Base-by-base conservation (phyloP, 2,113 vertebrate genomes). In the Scortum barcoo region DNA sequence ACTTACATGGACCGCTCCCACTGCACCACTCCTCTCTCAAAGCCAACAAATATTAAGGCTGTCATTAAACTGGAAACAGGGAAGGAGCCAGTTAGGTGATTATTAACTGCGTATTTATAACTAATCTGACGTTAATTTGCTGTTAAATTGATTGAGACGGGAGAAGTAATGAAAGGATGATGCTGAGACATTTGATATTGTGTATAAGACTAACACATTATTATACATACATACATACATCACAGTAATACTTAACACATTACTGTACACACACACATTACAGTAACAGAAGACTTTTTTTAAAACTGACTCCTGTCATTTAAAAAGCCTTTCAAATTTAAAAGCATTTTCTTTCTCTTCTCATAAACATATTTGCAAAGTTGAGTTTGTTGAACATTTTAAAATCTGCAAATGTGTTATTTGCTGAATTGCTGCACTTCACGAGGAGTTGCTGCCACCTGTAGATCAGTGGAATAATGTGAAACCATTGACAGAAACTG, bases 111-210 rank as follows among this genome's bases (percentile, higher is more conserved):
- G n/a, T 38, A 60, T 72, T 67, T 22, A n/a, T 17, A 54, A 44
- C 30, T 53, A 6, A 53, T 77, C 22, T 14, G 24, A 68, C 12
- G 7, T 61, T 63, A 68, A 71, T 63, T 70, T 7, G 7, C 8
- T 30, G 38, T 70, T 70, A 48, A 71, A 81, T 73, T 66, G 73
- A 40, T 73, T 76, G 57, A 66, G 36, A 80, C 4, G 1, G 5
- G n/a, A 72, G 26, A 1, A 62, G 16, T 20, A 40, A 28, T 46
- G 46, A 46, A 46, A 4, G n/a, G 51, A 75, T 36, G 17, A 38
- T 50, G n/a, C 17, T 48, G 16, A 56, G 17, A 69, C 16, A 4
- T 48, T 14, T 22, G 13, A 48, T 9, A 42, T 10, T 38, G 3
- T n/a, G 0, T 8, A 33, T 28, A 54, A 3, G 26, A 14, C 22